phyloP scores from a whole-genome alignment of 2,888 invertebrate species.

The Bhutanitis thaidina region DNA sequence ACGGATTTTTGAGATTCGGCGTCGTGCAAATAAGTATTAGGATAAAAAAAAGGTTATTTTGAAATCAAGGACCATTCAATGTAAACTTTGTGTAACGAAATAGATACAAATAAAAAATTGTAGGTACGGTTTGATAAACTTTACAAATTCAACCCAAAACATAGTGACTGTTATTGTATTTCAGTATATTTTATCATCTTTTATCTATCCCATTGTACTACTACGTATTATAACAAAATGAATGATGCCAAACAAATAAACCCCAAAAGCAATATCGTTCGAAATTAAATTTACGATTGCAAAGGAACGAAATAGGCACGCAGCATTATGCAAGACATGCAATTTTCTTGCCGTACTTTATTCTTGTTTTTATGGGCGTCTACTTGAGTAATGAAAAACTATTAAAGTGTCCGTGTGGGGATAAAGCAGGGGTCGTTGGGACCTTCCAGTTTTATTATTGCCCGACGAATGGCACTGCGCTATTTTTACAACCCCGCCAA shows the following conservation, averaged over 20 bases:
- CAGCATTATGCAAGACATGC: constrained; percentile 69
- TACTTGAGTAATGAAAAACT: constrained; percentile 79
- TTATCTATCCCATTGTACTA: constrained; percentile 8
- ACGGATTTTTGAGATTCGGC: too few species aligned
- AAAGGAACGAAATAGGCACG: constrained; percentile 36
- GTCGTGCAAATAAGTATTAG: too few species aligned
- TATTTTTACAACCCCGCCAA: constrained; percentile 66
- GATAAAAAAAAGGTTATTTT: too few species aligned
- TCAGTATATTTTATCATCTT: not conserved
- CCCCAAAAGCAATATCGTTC: constrained; percentile 55
- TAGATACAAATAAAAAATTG: too few species aligned
- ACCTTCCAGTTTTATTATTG: constrained; percentile 65
- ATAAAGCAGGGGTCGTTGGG: constrained; percentile 66
- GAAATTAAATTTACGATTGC: constrained; percentile 54
- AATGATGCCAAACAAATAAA: constrained; percentile 42
- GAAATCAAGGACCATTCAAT: too few species aligned
- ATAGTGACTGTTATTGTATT: not conserved
- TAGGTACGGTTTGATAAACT: too few species aligned
- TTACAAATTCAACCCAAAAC: not conserved
- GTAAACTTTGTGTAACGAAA: too few species aligned
- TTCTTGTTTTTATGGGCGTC: constrained; percentile 66
- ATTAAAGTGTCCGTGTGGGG: constrained; percentile 70
- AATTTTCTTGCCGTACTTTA: constrained; percentile 72
- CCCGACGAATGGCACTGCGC: constrained; percentile 58
- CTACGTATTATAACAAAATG: constrained; percentile 42